These are phyloP conservation scores for Ophiothrix spiculata DNA, from an alignment of 35 echinoderm and acorn worm genomes.

Conservation along the genomic window DNA sequence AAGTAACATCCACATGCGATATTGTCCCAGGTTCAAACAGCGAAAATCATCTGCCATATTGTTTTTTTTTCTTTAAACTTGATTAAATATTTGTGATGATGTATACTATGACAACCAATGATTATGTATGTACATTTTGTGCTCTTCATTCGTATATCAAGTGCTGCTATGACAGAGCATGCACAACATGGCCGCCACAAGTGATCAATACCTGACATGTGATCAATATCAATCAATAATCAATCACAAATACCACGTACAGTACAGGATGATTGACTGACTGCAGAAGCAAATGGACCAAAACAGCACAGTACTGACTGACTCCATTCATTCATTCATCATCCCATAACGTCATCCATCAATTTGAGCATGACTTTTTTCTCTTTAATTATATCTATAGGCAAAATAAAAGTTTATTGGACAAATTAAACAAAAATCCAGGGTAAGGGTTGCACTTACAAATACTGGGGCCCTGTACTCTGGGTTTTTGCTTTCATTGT, in stretches of 20 bases:
- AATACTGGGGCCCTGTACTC: too few species aligned
- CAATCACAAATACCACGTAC: neutral
- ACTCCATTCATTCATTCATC: neutral
- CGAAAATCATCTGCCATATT: neutral
- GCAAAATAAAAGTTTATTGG: too few species aligned
- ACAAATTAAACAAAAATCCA: too few species aligned
- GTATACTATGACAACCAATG: neutral
- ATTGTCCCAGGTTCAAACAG: neutral
- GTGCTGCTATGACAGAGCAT: slow-evolving; percentile 4
- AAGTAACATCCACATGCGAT: neutral
- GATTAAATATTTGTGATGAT: neutral
- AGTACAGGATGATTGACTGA: neutral
- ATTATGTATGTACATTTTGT: neutral
- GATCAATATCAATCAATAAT: neutral
- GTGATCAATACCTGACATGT: neutral
- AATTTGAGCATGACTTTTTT: neutral
- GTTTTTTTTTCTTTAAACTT: neutral
- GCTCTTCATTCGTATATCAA: neutral
- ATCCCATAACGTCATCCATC: neutral
- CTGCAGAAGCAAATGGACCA: slow-evolving; percentile 11
- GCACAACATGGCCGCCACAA: slow-evolving; percentile 1
- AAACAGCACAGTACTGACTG: neutral
- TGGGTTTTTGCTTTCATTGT: too few species aligned
- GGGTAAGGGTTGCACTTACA: too few species aligned
- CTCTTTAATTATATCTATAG: neutral